Base-by-base conservation (phyloP, 2,113 vertebrate genomes). In the Heterochromis multidens region DNA sequence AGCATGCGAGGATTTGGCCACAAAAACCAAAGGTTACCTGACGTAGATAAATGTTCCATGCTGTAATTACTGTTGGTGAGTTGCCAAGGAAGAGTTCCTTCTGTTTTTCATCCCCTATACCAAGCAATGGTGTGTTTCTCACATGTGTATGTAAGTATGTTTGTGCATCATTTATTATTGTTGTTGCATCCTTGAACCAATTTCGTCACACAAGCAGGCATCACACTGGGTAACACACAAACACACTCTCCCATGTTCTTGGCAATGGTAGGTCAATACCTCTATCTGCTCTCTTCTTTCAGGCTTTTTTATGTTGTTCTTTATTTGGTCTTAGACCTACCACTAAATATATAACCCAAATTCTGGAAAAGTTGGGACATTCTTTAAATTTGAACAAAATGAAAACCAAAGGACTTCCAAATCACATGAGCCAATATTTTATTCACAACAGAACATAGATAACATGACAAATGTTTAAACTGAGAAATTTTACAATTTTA, bases 141-240 rank as follows among this genome's bases (percentile, higher is more conserved):
- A 35, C 67, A 31, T 86, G 70, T 77, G 61, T 58, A 33, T 78
- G 31, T 31, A 46, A 72, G 77, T n/a, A 33, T 70, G 33, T 86
- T 77, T 89, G 81, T 65, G 37, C 87, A 90, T 85, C 77, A 89
- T 89, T 93, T 92, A 90, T 93, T 86, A 87, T 87, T 90, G 89
- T 12, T 57, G 52, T 37, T 84, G 84, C 86, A 74, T 87, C 91
- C 85, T 89, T 85, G 83, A 92, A 93, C 61, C 85, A 90, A 58
- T 91, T 74, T 89, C 72, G 82, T 90, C 77, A 86, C 82, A 89
- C 80, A 86, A 57, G 81, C 60, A 58, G 89, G 76, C 65, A 2
- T 77, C 88, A 83, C 67, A 90, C 79, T 90, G 90, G 5, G 88
- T 43, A 82, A 65, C 33, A 46, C 81, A 80, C 65, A 33, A 1